These are phyloP conservation scores for Eulemur coronatus DNA, from an alignment of 2,797 vertebrate species.

Conservation along the genomic window DNA sequence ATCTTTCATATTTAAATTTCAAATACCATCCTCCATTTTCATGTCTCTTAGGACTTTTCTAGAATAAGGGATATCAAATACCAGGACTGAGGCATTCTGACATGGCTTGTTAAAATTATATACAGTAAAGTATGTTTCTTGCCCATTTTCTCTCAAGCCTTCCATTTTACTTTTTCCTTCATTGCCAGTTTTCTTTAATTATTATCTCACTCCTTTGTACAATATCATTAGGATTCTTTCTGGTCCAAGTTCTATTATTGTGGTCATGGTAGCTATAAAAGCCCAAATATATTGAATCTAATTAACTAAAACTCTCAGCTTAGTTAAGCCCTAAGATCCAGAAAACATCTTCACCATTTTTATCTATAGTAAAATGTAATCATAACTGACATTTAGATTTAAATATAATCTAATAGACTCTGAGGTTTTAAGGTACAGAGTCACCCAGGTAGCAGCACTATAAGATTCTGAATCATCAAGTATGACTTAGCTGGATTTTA, in stretches of 20 bases:
- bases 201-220: neutral
- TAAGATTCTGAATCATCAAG: neutral
- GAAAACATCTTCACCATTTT: neutral
- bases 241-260: neutral
- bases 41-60: neutral
- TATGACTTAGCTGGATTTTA: neutral
- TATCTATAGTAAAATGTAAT: neutral
- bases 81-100: neutral
- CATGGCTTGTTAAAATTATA: neutral
- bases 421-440: neutral
- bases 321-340: neutral
- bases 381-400: neutral
- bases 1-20: neutral
- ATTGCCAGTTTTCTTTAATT: neutral
- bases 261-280: neutral
- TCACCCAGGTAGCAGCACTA: neutral
- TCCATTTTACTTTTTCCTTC: neutral
- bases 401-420: neutral
- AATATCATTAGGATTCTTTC: neutral
- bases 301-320: constrained; percentile 5
- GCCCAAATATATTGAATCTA: constrained; percentile 1
- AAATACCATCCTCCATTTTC: neutral
- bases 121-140: neutral
- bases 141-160: neutral
- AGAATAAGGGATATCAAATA: neutral